Conservation (phyloP, 2,888 invertebrate species). For the Eristalis intricaria region DNA sequence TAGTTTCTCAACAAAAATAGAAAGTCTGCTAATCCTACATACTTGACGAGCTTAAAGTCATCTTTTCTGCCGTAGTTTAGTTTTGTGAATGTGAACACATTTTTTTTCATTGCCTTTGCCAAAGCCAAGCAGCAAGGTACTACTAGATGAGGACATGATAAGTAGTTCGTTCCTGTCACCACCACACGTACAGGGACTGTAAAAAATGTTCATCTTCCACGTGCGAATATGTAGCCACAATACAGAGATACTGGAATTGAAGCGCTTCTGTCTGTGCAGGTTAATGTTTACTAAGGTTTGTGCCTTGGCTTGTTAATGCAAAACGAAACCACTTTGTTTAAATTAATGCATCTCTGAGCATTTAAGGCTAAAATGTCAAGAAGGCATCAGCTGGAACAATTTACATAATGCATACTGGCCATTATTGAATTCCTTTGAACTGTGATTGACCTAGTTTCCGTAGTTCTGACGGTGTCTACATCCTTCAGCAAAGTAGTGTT, state of each 20-base stretch:
- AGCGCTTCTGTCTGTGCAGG: constrained; percentile 44
- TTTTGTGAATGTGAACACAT: constrained; percentile 6
- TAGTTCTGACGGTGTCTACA: constrained; percentile 20
- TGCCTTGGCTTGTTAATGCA: constrained; percentile 22
- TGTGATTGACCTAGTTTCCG: constrained; percentile 70
- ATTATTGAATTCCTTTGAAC: constrained; percentile 71
- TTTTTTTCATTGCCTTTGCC: constrained; percentile 27
- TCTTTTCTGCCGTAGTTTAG: constrained; percentile 62
- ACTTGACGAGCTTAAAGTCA: constrained; percentile 60
- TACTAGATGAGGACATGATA: constrained; percentile 60
- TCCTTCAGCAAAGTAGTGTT: background rate
- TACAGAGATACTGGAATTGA: constrained; percentile 1
- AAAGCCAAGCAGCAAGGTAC: constrained; percentile 49
- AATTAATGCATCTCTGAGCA: constrained; percentile 40
- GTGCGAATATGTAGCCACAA: background rate
- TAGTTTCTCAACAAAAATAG: constrained; percentile 9
- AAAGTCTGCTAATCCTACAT: constrained; percentile 54
- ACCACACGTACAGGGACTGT: background rate
- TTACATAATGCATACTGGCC: constrained; percentile 61
- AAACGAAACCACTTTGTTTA: background rate
- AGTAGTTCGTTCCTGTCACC: constrained; percentile 28
- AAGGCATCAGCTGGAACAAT: constrained; percentile 53
- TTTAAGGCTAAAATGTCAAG: constrained; percentile 45
- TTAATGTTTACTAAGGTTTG: constrained; percentile 63
- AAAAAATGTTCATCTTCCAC: too few species aligned